Base-by-base conservation (phyloP, 2,797 vertebrate species). In the Dicrostonyx torquatus region DNA sequence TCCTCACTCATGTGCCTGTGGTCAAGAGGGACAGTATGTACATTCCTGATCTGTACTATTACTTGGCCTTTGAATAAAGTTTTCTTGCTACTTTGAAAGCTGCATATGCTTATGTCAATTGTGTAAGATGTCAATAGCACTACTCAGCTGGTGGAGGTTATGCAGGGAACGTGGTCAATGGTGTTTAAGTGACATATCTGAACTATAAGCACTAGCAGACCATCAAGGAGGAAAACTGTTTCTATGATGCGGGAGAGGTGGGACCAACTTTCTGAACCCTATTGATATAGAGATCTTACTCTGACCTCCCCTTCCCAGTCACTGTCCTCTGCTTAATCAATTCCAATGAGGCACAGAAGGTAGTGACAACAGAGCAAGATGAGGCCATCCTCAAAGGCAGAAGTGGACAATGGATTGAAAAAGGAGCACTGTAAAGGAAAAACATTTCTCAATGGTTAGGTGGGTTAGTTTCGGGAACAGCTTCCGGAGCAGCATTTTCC, bases 141-240 rank as follows among this genome's bases (percentile, higher is more conserved):
- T 70, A 40, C 58, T 85, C 93, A 64, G 40, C 58, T 73, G 34
- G 60, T 58, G 66, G 31, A 50, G 31, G 17, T 53, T 80, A 90
- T 87, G 87, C 40, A 62, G 94, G 55, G n/a, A 88, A 90, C 77
- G 86, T n/a, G 43, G 50, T 75, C 84, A 80, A 73, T 85, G 72
- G 24, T 60, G 37, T 53, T 76, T 43, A 87, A 55, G 24, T 22
- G 37, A 5, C 14, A 85, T 26, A 58, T 95, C 70, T 73, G 45
- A 90, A 91, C 78, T 34, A 6, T 10, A 79, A 64, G 37, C 40
- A 91, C 18, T 26, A 68, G n/a, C 48, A 37, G 5, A 93, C 34
- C 31, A 76, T 79, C 89, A 68, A 89, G 70, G 22, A 93, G 60
- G 50, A 91, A 94, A 96, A 75, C 40, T 87, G 76, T 6, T 89